Percentiles rank a stretch among this genome's conserved stretches.
Conservation (phyloP, 2,113 vertebrate genomes). For the Vidua macroura region DNA sequence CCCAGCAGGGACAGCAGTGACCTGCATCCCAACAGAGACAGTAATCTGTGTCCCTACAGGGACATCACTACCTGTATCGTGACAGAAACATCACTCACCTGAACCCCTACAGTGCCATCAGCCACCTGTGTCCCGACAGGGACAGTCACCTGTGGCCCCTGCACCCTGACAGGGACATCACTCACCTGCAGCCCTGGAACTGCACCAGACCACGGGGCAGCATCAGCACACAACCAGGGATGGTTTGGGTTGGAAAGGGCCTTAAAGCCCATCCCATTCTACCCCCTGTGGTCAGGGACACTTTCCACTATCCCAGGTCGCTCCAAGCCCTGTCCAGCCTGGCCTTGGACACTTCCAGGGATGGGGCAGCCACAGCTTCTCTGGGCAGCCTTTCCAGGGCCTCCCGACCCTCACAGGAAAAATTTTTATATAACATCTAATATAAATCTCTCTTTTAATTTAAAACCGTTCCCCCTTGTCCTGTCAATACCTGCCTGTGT, state of each 20-base stretch:
- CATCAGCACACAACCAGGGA: accelerated
- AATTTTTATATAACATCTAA: not conserved
- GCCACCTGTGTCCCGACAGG: not conserved
- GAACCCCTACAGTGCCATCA: too few relatives aligned
- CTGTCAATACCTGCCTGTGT: not conserved
- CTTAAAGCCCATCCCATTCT: accelerated
- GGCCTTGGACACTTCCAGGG: not conserved
- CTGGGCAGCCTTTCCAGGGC: not conserved
- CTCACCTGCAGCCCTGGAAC: not conserved
- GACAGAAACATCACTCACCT: too few relatives aligned
- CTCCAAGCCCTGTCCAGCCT: accelerated
- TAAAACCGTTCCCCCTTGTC: accelerated
- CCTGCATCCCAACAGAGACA: too few relatives aligned
- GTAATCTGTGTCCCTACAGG: accelerated
- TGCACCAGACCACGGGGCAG: accelerated
- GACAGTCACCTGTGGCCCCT: not conserved
- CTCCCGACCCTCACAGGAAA: not conserved
- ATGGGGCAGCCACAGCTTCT: not conserved
- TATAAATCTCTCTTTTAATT: not conserved
- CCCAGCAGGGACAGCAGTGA: not conserved
- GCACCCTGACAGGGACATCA: not conserved
- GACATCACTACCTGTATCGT: too few relatives aligned
- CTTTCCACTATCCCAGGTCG: accelerated
- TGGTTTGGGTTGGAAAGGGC: not conserved
- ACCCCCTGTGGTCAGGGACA: too few relatives aligned